Evolutionary conservation across 23 tunicate genomes (phyloP).

Genomic region (Trididemnum nubilum): DNA sequence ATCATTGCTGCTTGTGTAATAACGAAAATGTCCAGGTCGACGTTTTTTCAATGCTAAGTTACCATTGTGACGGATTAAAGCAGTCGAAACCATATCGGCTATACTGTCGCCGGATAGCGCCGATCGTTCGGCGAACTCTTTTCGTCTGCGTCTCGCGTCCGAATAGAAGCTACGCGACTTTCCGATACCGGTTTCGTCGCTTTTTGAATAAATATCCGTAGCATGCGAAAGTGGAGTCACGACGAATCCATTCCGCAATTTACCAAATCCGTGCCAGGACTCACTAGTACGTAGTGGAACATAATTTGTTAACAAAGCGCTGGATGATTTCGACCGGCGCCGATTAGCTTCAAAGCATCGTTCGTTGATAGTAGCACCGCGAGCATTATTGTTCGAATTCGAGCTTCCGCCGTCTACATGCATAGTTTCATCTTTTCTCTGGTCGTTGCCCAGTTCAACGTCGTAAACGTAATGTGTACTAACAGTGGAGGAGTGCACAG

Average conservation of each 20-base stretch:
- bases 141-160: conserved; percentile 48
- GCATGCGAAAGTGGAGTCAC: conserved; percentile 2
- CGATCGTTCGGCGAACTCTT: conserved; percentile 50
- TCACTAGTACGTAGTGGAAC: neutral
- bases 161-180: conserved; percentile 18
- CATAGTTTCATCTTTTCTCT: neutral
- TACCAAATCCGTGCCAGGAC: neutral
- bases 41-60: conserved; percentile 6
- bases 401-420: neutral
- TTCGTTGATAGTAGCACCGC: neutral
- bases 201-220: neutral
- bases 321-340: neutral
- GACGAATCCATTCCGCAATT: neutral
- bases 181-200: neutral
- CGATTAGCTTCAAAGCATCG: neutral
- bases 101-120: conserved; percentile 63
- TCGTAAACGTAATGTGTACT: conserved; percentile 38
- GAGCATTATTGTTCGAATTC: neutral
- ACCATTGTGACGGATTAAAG: conserved; percentile 36
- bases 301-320: conserved; percentile 1
- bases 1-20: neutral
- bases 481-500: neutral
- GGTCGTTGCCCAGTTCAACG: conserved; percentile 21
- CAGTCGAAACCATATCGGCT: conserved; percentile 19
- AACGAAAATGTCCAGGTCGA: conserved; percentile 23